phyloP scores from a whole-genome alignment of 2,113 vertebrate genomes.

The Myrmecobius fasciatus region DNA sequence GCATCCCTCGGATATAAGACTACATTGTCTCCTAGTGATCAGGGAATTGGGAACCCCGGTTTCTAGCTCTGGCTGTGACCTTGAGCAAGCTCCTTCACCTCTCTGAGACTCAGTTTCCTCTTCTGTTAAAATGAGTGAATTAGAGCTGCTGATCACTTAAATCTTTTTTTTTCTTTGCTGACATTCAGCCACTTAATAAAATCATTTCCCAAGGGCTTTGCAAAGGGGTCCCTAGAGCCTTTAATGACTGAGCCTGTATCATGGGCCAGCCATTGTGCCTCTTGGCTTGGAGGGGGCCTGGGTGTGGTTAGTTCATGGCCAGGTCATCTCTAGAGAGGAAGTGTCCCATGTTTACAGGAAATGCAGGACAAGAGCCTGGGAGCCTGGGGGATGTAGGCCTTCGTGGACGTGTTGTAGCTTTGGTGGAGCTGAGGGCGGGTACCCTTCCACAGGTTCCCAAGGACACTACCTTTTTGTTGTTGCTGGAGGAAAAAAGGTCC shows the following conservation, averaged over 20 bases:
- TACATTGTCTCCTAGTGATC: not conserved
- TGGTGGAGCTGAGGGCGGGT: conserved; percentile 47
- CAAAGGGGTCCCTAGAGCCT: conserved; percentile 1
- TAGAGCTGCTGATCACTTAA: not conserved
- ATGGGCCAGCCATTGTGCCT: conserved; percentile 76
- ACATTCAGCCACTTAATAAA: not conserved
- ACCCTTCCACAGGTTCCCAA: conserved; percentile 27
- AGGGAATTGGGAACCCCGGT: not conserved
- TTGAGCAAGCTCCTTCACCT: not conserved
- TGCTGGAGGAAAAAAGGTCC: conserved; percentile 25
- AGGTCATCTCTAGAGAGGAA: conserved; percentile 93
- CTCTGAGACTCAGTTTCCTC: not conserved
- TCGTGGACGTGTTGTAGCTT: not conserved
- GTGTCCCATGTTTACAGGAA: conserved; percentile 95
- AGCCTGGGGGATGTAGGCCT: conserved; percentile 37
- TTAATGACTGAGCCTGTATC: conserved; percentile 45
- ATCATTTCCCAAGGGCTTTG: conserved; percentile 25
- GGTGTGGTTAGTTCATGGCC: conserved; percentile 90
- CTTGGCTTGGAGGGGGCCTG: conserved; percentile 68
- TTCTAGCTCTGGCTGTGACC: not conserved
- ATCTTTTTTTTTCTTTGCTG: not conserved
- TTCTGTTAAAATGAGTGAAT: not conserved
- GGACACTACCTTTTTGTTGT: conserved; percentile 40
- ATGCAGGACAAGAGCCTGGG: conserved; percentile 88
- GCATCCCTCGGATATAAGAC: not conserved